phyloP scores from a whole-genome alignment of 2,113 vertebrate genomes.

The Mohoua ochrocephala region DNA sequence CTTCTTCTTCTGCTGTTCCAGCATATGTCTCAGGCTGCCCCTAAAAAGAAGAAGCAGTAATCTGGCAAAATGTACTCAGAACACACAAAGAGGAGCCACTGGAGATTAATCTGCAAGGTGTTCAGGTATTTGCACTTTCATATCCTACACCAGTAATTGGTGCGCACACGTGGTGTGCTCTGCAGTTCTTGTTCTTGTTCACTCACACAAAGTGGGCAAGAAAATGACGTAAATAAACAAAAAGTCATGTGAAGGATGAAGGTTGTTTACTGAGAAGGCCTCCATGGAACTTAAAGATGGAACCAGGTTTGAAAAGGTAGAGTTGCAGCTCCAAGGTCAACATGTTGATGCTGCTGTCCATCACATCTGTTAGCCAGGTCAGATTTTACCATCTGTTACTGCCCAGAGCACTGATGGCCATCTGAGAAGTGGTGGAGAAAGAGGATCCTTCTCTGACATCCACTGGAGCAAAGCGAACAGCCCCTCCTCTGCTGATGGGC shows the following conservation, averaged over 20 bases:
- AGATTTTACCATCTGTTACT: neutral
- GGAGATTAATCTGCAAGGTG: neutral
- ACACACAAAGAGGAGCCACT: neutral
- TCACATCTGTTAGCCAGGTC: neutral
- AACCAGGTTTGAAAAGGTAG: neutral
- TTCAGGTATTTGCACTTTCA: neutral
- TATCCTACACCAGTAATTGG: neutral
- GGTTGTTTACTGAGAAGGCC: neutral
- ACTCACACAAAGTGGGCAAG: neutral
- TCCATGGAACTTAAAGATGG: neutral
- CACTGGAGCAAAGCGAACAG: neutral
- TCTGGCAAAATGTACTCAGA: neutral
- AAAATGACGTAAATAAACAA: neutral
- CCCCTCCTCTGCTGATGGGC: neutral
- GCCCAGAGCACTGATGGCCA: neutral
- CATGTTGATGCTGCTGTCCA: neutral
- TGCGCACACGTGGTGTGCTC: neutral
- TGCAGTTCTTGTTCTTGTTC: neutral
- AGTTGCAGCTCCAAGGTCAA: neutral
- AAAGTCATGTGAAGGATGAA: neutral
- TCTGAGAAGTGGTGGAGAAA: neutral
- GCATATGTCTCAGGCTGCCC: neutral
- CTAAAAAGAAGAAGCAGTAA: neutral
- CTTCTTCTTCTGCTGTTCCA: slow-evolving; percentile 4
- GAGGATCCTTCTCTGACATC: neutral